Conservation (phyloP, 2,888 invertebrate species). For the Adelphocoris suturalis region DNA sequence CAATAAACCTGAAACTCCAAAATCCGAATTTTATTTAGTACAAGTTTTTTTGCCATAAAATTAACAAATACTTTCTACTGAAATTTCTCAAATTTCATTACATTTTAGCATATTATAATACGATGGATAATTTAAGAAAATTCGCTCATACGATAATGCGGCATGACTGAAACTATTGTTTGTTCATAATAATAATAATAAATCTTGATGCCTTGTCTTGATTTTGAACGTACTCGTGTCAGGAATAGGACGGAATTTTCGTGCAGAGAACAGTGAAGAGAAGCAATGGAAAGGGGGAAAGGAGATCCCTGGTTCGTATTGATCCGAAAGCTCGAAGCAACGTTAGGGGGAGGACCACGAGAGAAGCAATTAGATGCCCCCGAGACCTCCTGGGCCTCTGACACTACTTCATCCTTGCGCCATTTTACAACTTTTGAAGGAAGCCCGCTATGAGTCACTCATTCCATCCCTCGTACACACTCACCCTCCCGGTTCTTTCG, state of each 20-base stretch:
- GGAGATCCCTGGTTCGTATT: conserved; percentile 39
- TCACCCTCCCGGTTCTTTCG: neutral
- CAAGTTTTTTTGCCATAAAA: too few species aligned
- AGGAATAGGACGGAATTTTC: neutral
- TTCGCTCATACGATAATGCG: too few species aligned
- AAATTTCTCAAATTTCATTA: too few species aligned
- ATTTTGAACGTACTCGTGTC: too few species aligned
- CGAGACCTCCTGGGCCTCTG: conserved; percentile 22
- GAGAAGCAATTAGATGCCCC: conserved; percentile 66
- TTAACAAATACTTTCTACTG: too few species aligned
- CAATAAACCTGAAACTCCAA: too few species aligned
- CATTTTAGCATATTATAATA: too few species aligned
- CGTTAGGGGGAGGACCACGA: conserved; percentile 59
- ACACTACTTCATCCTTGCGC: conserved; percentile 60
- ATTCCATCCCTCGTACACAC: conserved; percentile 5
- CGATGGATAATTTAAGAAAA: too few species aligned
- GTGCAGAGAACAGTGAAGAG: neutral
- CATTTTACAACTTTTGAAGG: conserved; percentile 68
- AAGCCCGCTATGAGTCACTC: conserved; percentile 49
- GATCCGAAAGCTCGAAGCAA: conserved; percentile 35
- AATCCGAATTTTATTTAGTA: too few species aligned
- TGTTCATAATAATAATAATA: too few species aligned
- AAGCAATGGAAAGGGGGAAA: neutral
- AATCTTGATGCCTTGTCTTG: too few species aligned
- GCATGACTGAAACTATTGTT: too few species aligned